A percentile compares a stretch with the other conserved stretches of the same genome.
phyloP scores from a whole-genome alignment of 2,113 vertebrate genomes.

The Picathartes gymnocephalus region DNA sequence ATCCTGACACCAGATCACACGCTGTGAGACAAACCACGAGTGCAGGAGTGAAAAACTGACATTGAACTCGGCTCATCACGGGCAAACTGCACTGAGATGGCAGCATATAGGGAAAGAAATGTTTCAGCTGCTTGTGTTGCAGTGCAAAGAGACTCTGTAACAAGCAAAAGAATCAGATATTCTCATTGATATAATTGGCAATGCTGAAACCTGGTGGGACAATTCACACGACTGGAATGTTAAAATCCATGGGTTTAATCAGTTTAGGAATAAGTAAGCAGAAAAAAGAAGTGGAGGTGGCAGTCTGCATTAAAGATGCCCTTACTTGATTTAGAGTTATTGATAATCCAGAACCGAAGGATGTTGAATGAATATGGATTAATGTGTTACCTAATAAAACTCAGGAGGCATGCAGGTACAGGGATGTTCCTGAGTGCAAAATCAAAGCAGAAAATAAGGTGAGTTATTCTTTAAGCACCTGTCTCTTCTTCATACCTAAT shows the following conservation, averaged over 20 bases:
- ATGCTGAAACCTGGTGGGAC: slow-evolving; percentile 21
- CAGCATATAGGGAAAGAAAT: background rate
- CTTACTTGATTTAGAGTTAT: slow-evolving; percentile 19
- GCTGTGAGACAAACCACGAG: background rate
- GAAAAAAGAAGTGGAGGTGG: background rate
- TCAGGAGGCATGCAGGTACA: background rate
- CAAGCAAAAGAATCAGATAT: background rate
- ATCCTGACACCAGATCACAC: background rate
- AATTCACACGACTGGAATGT: background rate
- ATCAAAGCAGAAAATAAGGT: slow-evolving; percentile 4
- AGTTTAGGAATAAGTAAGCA: background rate
- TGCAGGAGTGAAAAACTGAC: background rate
- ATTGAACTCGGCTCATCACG: background rate
- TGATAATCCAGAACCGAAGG: slow-evolving; percentile 20
- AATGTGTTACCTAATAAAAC: slow-evolving; percentile 5
- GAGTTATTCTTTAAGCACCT: background rate
- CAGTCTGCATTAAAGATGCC: background rate
- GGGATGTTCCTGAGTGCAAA: background rate
- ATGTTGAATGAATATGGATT: background rate
- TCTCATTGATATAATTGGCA: background rate
- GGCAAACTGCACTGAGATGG: background rate
- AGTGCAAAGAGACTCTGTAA: background rate
- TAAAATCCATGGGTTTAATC: slow-evolving; percentile 9
- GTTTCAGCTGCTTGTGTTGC: background rate
- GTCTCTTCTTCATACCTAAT: background rate